Percentiles rank a stretch among this genome's conserved stretches.
phyloP scores from a whole-genome alignment of 2,797 vertebrate species.

The Lateolabrax maculatus region DNA sequence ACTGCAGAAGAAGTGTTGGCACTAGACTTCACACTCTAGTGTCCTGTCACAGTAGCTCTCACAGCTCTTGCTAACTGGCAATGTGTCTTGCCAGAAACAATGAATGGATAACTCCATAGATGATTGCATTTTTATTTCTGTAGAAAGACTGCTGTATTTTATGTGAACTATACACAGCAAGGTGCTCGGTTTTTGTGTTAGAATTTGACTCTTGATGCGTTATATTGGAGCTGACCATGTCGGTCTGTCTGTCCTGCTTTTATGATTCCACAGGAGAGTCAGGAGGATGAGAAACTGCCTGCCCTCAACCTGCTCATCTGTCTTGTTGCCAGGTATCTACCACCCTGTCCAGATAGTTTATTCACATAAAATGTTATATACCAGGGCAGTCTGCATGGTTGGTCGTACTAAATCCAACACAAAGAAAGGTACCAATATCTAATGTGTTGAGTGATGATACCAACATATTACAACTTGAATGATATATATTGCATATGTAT shows the following conservation, averaged over 20 bases:
- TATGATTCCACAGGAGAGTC: conserved; percentile 86
- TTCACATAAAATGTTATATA: background rate
- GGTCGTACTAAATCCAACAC: background rate
- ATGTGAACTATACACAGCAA: background rate
- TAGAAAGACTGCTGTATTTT: background rate
- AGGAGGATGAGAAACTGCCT: conserved; percentile 92
- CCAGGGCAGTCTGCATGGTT: background rate
- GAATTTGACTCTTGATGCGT: background rate
- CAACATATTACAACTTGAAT: background rate
- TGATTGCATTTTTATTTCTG: background rate
- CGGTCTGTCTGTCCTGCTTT: background rate
- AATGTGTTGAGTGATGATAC: background rate
- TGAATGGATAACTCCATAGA: background rate
- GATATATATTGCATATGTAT: background rate
- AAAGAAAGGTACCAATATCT: background rate
- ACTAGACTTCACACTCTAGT: background rate
- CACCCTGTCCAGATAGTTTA: background rate
- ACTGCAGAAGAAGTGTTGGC: background rate
- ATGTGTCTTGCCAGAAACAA: too few relatives aligned
- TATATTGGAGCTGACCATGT: background rate
- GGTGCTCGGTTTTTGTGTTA: background rate
- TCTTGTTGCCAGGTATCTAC: conserved; percentile 92
- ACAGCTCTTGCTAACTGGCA: background rate
- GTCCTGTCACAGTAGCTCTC: background rate
- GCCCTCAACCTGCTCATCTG: conserved; percentile 97